Base-by-base conservation (phyloP, 1,140 invertebrate genomes). In the Ips nitidus region DNA sequence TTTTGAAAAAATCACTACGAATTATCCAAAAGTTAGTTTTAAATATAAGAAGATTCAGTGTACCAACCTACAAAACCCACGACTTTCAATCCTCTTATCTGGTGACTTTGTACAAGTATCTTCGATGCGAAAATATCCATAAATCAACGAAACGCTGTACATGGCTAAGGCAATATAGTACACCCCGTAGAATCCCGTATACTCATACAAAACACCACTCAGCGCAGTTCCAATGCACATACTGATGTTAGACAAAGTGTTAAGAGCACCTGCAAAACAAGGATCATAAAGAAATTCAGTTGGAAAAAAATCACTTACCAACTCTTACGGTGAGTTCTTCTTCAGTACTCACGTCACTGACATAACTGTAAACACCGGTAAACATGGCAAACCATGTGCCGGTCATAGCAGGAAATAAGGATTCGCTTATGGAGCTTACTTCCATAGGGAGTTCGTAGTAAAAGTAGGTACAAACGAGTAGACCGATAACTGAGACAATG, bases 281-380 rank as follows among this genome's bases (percentile, higher is more conserved):
- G 0, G n/a, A 52, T 40, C 39, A 50, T 62, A 62, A 47, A 61
- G 37, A 4, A 47, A 47, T 58, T 41, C 6, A 55, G 52, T 55
- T 41, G 22, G 22, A 40, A 58, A 40, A 2, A 40, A 59, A 22
- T 22, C 22, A 22, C 66, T 55, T 69, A 71, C 69, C 69, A 55
- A 86, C 79, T 42, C 86, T 80, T 70, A 87, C 83, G 2, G 87
- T 85, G 39, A 86, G 82, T 73, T 84, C 85, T 72, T 86, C 83
- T 45, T 86, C 81, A 37, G 80, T 82, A 8, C 85, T 87, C 38
- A 86, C 81, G 52, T 84, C 83, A 41, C 66, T 68, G 73, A 88
- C 85, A 71, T 87, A 87, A 79, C 85, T 87, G 67, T 83, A 87
- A 76, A 87, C 83, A 38, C 84, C 86, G 84, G 87, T 87, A 71